These are phyloP conservation scores for Odiellus spinosus DNA, from an alignment of 2,888 invertebrate species.

Conservation along the genomic window DNA sequence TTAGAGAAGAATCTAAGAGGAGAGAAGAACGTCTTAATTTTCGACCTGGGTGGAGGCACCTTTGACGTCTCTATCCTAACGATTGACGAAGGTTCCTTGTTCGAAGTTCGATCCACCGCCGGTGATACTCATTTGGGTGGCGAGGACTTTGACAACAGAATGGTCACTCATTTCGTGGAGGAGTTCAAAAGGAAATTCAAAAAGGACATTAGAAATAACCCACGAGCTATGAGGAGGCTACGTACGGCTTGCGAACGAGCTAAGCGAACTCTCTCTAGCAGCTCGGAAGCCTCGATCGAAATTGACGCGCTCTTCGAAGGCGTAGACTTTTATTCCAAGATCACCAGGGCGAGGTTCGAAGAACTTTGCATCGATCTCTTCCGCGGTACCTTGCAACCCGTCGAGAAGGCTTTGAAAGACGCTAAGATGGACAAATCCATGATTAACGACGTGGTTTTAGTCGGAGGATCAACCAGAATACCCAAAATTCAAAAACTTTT, in stretches of 20 bases:
- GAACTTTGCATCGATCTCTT: slow-evolving; percentile 52
- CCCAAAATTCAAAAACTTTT: slow-evolving; percentile 59
- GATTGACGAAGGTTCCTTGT: no score
- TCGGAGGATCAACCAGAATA: no score
- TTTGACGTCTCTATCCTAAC: no score
- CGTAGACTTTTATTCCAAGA: slow-evolving; percentile 31
- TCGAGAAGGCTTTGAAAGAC: slow-evolving; percentile 63
- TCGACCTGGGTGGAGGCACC: no score
- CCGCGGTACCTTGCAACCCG: slow-evolving; percentile 54
- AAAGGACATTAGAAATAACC: slow-evolving; percentile 25
- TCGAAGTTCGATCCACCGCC: no score
- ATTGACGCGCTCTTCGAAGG: slow-evolving; percentile 20
- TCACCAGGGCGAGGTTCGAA: no score
- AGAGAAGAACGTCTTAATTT: no score
- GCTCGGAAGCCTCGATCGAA: slow-evolving; percentile 44
- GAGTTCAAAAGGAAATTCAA: no score
- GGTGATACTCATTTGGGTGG: no score
- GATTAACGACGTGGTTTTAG: slow-evolving; percentile 62
- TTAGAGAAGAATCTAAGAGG: no score
- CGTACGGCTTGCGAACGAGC: slow-evolving; percentile 61
- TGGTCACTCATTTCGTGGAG: slow-evolving; percentile 44
- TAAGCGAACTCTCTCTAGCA: slow-evolving; percentile 57
- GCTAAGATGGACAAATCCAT: slow-evolving; percentile 56
- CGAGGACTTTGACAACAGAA: no score
- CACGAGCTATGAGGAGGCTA: slow-evolving; percentile 26